Evolutionary conservation across 1,140 invertebrate genomes (phyloP), one percentile per base, ranked within the genome.

Genomic region (Radopholus similis): DNA sequence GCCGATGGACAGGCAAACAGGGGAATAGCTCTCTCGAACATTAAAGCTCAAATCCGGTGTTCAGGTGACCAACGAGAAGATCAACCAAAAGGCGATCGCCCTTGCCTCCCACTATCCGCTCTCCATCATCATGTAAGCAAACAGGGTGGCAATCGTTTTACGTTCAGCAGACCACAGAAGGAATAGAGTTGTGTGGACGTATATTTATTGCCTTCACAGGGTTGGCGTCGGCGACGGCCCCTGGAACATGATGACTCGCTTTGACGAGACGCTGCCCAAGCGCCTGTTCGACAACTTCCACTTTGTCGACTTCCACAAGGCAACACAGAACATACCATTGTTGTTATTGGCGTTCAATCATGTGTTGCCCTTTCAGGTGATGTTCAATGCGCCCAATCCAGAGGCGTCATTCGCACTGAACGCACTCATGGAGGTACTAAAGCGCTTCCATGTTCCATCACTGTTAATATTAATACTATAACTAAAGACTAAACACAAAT

Each of bases 161-260:
- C 11, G 18, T 34, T 64, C 11, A 28, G 26, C n/a, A 60, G n/a
- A 40, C 49, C 13, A 11, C 4, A 32, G 2, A 21, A n/a, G 26
- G 13, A 28, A n/a, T 11, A 32, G 13, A 57, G 6, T 30, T 32
- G 4, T n/a, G 34, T 35, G 5, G 30, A 42, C 34, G 32, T n/a
- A 9, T 21, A 30, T 18, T 37, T 54, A 30, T 26, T 8, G 40
- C 4, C 26, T 56, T 53, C 18, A 18, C 47, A 80, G 78, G 53
- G 85, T 87, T n/a, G 86, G 87, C 23, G 86, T 86, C 15, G 87
- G 87, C 0, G 86, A 87, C 74, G 86, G 86, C 26, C 86, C 86
- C 0, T 87, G 86, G 86, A 82, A 84, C 44, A 82, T 82, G 44
- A 86, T 87, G 85, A 83, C 64, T n/a, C 58, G 85, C 49, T 87